Evolutionary conservation across 1,140 invertebrate species (phyloP), one percentile per base, ranked within the genome.

Genomic region (Eueides isabella): DNA sequence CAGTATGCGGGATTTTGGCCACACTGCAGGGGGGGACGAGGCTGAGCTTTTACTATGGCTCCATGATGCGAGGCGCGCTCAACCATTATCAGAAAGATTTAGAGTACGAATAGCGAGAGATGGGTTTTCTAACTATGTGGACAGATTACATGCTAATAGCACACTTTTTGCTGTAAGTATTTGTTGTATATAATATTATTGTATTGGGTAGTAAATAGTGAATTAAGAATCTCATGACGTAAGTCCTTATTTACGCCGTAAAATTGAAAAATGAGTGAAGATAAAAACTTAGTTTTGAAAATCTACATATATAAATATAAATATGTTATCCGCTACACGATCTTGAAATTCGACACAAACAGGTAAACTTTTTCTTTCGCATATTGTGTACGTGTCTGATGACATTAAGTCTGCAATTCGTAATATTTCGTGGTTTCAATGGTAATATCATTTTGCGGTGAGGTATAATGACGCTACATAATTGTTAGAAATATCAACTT

Each of bases 21-120:
- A 97, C 81, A 95, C 96, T 16, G 95, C 97, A 16, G 97, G 97
- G 0, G 96, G 96, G 1, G 98, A 98, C 89, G 97, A 98, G 84
- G 96, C 97, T 0, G 98, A 98, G 92, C 95, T 98, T 5, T 96
- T 97, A 79, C 96, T 98, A 82, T 97, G 97, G 61, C 88, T 99
- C 0, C 98, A 97, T 88, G 97, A 98, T 89, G 95, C 95, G 2
- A 95, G 95, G 80, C 95, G 95, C 71, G 94, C 94, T 70, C 95
- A 95, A 55, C 96, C 96, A 41, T 89, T 97, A 79, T 98, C 97
- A 76, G 98, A 98, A 89, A 94, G 97, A 71, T 98, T 98, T 94
- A 94, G 98, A 83, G 97, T 98, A 61, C 95, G 95, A 83, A 96
- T 98, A 86, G 97, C 97, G 71, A 98, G 97, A 88, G 97, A 98